Conservation (phyloP, 2,888 invertebrate genomes). For the Neocrepidodera transversa region DNA sequence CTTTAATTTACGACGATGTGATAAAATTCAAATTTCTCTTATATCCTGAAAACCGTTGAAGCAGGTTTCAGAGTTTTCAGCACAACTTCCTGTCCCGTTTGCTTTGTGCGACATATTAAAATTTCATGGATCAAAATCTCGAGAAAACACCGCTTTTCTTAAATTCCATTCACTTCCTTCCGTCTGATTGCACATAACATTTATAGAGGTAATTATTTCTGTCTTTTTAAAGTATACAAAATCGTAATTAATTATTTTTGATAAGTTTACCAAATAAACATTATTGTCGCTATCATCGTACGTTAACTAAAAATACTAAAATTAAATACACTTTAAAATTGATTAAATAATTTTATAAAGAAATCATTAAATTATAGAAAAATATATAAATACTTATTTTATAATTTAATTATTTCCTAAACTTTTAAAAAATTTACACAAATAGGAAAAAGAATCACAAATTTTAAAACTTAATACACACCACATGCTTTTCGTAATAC, state of each 20-base stretch:
- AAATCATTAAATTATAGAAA: too few relatives aligned
- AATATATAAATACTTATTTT: too few relatives aligned
- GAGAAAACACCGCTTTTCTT: constrained; percentile 16
- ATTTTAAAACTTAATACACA: too few relatives aligned
- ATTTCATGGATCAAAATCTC: constrained; percentile 13
- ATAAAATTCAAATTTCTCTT: constrained; percentile 6
- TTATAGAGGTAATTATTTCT: constrained; percentile 22
- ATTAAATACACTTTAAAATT: too few relatives aligned
- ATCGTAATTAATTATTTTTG: neutral
- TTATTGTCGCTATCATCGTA: too few relatives aligned
- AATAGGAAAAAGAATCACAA: too few relatives aligned
- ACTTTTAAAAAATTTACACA: too few relatives aligned
- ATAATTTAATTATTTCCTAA: too few relatives aligned
- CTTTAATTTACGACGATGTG: neutral
- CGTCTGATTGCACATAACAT: constrained; percentile 13
- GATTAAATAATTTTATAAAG: too few relatives aligned
- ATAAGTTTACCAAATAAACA: too few relatives aligned
- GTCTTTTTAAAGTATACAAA: constrained; percentile 17
- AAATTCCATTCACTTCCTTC: constrained; percentile 23
- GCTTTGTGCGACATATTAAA: constrained; percentile 18
- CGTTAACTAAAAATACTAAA: too few relatives aligned
- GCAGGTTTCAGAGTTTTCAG: constrained; percentile 6
- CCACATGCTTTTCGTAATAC: too few relatives aligned
- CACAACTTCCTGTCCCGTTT: constrained; percentile 2
- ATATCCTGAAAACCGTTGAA: neutral